Evolutionary conservation across 2,888 invertebrate species (phyloP), one percentile per base, ranked within the genome.

Genomic region (Tridacna crocea): DNA sequence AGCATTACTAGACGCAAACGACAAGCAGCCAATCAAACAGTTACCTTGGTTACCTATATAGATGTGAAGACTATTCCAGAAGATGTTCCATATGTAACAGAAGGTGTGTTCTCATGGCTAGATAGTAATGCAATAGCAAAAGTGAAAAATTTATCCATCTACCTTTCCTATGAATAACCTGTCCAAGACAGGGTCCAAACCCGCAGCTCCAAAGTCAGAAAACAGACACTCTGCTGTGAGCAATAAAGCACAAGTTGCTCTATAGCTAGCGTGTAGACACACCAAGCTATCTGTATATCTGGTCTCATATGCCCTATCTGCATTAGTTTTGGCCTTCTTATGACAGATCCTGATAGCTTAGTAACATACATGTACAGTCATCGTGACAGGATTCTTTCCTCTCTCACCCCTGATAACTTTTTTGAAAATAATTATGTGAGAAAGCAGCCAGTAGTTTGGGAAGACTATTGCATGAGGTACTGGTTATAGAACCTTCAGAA

Each of bases 1-100:
- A 46, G 17, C 11, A 27, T 0, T 60, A 27, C 22, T 2, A 26
- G 73, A 73, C 58, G 73, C 36, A 73, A 58, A 73, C 73, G 73
- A 15, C 73, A 60, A n/a, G 36, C 26, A 17, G 17, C 19, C 0
- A 58, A 36, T 36, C 36, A 58, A 17, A 27, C 36, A 24, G n/a
- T 19, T 11, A 60, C 60, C 4, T 36, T 73, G 36, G n/a, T 73
- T 13, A 73, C 73, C 17, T 72, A 55, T 26, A 22, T 55, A 13
- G 51, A 55, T 22, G 55, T 72, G 13, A 24, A 51, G 11, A 36
- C 3, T 36, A 8, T 36, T 36, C 36, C 8, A 8, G 36, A 36
- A 36, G 36, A 36, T 36, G 36, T 36, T 36, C 2, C 36, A 36
- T 51, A 27, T 55, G 55, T n/a, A 13, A n/a, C 19, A 47, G 19